A percentile compares a stretch with the other conserved stretches of the same genome.
phyloP scores from a whole-genome alignment of 2,113 vertebrate genomes.

The Perognathus longimembris region DNA sequence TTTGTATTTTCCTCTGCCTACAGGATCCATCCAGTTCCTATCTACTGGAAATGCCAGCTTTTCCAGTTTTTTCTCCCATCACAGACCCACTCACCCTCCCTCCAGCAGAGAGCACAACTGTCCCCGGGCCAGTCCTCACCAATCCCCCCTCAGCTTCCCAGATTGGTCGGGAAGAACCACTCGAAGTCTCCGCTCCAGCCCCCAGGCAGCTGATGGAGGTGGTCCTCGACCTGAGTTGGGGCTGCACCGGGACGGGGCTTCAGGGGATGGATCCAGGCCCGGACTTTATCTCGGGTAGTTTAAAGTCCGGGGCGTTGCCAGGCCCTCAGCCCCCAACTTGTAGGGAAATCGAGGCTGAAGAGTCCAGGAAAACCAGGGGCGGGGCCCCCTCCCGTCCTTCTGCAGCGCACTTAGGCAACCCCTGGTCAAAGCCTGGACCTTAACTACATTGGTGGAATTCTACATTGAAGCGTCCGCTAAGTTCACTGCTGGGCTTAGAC shows the following conservation, averaged over 20 bases:
- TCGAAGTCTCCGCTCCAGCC: no score
- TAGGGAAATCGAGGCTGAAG: not conserved
- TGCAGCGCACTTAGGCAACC: not conserved
- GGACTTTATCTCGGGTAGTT: not conserved
- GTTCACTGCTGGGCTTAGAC: not conserved
- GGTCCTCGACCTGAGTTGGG: not conserved
- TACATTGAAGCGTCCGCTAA: not conserved
- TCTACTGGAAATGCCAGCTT: not conserved
- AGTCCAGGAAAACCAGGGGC: not conserved
- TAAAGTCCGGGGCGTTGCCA: no score
- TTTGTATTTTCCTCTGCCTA: not conserved
- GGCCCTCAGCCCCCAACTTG: rapidly evolving
- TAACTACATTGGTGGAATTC: not conserved
- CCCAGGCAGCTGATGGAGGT: rapidly evolving
- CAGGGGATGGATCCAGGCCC: not conserved
- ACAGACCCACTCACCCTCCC: not conserved
- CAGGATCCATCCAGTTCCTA: not conserved
- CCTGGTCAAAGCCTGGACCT: not conserved
- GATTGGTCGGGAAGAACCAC: not conserved
- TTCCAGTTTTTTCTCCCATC: not conserved
- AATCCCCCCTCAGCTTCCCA: not conserved
- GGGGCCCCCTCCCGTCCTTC: no score
- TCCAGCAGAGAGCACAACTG: not conserved
- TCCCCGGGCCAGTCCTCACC: not conserved
- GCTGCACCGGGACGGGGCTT: not conserved